Conservation (phyloP, 1,140 invertebrate genomes). For the Forficula auricularia region DNA sequence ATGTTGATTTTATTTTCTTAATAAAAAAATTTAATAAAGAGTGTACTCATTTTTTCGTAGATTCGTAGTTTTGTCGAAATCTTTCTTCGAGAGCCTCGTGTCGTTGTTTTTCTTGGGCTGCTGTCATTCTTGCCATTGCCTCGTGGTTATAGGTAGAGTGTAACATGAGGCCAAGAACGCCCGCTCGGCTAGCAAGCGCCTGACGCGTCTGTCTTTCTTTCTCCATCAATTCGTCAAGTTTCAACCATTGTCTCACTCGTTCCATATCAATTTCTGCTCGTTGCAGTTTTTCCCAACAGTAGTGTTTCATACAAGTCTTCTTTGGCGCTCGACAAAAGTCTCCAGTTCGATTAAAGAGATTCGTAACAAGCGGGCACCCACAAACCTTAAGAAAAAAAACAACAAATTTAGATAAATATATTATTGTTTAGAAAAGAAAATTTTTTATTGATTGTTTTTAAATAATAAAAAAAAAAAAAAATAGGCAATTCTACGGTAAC, state of each 20-base stretch:
- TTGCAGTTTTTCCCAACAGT: conserved; percentile 88
- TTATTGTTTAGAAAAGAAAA: background rate
- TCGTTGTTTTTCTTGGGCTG: conserved; percentile 24
- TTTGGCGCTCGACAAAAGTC: conserved; percentile 75
- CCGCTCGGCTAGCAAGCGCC: conserved; percentile 72
- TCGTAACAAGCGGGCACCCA: conserved; percentile 71
- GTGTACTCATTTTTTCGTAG: too few species aligned
- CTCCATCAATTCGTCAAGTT: conserved; percentile 87
- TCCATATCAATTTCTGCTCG: conserved; percentile 67
- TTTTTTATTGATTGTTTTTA: too few species aligned
- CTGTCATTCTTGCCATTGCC: conserved; percentile 51
- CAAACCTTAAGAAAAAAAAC: conserved; percentile 40
- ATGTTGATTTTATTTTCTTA: too few species aligned
- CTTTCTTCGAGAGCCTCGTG: conserved; percentile 28
- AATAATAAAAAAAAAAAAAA: background rate
- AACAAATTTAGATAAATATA: background rate
- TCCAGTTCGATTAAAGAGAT: conserved; percentile 61
- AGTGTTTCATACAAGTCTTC: conserved; percentile 81
- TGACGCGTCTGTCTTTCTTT: conserved; percentile 77
- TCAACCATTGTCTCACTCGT: conserved; percentile 63
- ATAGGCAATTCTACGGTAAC: too few species aligned
- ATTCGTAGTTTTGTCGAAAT: conserved; percentile 22
- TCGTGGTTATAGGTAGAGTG: conserved; percentile 92
- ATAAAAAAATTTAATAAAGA: too few species aligned
- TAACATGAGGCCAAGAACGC: conserved; percentile 78